Evolutionary conservation across 2,888 invertebrate genomes (phyloP).

Genomic region (Phasia obesa): DNA sequence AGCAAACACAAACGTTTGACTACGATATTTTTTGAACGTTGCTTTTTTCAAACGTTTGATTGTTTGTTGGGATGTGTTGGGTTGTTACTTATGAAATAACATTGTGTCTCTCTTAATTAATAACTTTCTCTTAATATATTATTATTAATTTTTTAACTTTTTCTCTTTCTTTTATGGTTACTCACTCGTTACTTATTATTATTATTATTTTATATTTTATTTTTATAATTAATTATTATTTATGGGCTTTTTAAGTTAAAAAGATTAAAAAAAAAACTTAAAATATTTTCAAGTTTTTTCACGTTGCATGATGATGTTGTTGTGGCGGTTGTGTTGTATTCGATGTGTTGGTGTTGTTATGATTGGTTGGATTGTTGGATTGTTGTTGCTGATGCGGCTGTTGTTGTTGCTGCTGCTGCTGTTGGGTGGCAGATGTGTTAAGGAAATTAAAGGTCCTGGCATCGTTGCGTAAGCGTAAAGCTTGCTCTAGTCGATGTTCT

Average conservation of each 20-base stretch:
- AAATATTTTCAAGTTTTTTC: conserved; percentile 47
- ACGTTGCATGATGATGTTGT: conserved; percentile 65
- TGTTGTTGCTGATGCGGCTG: conserved; percentile 30
- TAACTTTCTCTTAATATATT: background rate
- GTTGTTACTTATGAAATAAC: too few species aligned
- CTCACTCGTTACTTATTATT: conserved; percentile 24
- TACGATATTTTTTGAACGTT: too few species aligned
- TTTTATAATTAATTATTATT: background rate
- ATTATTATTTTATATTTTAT: background rate
- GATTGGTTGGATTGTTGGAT: conserved; percentile 32
- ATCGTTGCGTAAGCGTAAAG: conserved; percentile 90
- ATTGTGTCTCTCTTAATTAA: background rate
- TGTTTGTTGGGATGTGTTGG: too few species aligned
- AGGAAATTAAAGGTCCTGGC: conserved; percentile 91
- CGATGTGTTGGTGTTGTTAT: conserved; percentile 47
- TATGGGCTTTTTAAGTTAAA: background rate
- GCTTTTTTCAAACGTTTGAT: too few species aligned
- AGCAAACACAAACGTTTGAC: too few species aligned
- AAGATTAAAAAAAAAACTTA: conserved; percentile 34
- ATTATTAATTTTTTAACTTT: background rate
- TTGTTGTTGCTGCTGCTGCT: conserved; percentile 43
- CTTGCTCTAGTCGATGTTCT: conserved; percentile 92
- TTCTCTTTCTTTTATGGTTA: background rate
- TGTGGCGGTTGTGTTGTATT: conserved; percentile 64
- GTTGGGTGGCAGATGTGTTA: conserved; percentile 77